Conservation (phyloP, 2,113 vertebrate genomes). For the Madoqua kirkii region DNA sequence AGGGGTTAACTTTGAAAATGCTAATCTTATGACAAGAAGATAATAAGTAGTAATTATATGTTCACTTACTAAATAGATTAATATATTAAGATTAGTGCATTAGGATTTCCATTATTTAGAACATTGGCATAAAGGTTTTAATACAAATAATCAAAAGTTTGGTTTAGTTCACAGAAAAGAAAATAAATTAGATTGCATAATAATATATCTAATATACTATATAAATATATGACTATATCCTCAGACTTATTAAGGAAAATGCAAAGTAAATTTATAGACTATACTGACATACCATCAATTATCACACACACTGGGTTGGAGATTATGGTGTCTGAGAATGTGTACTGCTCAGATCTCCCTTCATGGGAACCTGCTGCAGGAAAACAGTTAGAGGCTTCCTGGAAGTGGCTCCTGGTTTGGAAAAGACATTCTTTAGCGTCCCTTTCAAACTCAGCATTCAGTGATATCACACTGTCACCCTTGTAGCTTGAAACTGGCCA, state of each 20-base stretch:
- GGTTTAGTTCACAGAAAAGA: neutral
- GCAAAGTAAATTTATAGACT: neutral
- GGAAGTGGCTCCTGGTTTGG: neutral
- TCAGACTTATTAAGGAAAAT: neutral
- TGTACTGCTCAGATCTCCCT: neutral
- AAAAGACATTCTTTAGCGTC: neutral
- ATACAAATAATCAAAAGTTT: neutral
- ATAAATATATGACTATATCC: neutral
- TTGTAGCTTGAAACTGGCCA: neutral
- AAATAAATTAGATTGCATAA: neutral
- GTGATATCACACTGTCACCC: neutral
- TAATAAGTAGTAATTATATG: neutral
- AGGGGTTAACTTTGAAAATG: constrained; percentile 23
- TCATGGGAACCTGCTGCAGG: neutral
- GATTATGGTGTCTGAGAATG: neutral
- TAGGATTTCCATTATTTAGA: neutral
- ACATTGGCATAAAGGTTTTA: neutral
- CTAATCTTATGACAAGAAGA: neutral
- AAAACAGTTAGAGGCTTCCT: neutral
- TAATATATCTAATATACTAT: neutral
- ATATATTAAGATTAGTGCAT: neutral
- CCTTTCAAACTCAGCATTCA: neutral
- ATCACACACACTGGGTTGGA: neutral
- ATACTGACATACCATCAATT: neutral
- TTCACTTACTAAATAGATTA: neutral